Conservation (phyloP, 2,888 invertebrate species). For the Drosophila neotestacea region DNA sequence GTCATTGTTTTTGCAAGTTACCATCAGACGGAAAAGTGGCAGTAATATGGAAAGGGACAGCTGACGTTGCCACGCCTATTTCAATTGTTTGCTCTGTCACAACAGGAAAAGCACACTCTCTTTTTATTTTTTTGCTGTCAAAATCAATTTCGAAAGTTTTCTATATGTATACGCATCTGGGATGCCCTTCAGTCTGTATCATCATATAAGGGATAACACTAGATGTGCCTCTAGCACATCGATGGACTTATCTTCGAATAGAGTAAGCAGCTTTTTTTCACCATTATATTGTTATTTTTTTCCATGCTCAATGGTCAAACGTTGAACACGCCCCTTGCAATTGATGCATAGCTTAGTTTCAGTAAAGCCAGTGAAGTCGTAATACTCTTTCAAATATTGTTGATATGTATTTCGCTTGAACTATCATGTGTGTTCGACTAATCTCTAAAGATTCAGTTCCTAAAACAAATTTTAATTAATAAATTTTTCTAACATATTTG, state of each 20-base stretch:
- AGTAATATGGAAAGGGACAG: neutral
- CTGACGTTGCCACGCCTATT: constrained; percentile 50
- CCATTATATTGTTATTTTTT: constrained; percentile 5
- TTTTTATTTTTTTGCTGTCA: constrained; percentile 5
- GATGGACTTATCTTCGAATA: constrained; percentile 1
- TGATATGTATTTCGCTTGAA: no score
- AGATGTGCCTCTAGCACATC: neutral
- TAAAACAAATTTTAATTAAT: no score
- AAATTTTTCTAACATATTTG: no score
- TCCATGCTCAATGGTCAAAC: constrained; percentile 38
- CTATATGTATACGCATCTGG: neutral
- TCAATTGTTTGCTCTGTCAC: constrained; percentile 56
- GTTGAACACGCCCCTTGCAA: constrained; percentile 47
- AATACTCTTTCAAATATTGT: constrained; percentile 12
- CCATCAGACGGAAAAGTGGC: constrained; percentile 21
- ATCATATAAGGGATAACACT: neutral
- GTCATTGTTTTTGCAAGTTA: constrained; percentile 50
- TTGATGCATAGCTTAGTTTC: constrained; percentile 13
- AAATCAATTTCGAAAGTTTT: constrained; percentile 15
- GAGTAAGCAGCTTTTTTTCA: constrained; percentile 17
- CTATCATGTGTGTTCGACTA: no score
- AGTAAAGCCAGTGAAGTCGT: constrained; percentile 3
- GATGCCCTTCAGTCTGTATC: constrained; percentile 15
- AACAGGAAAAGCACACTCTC: constrained; percentile 32
- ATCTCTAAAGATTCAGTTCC: no score